A percentile compares a stretch with the other conserved stretches of the same genome.
Evolutionary conservation across 23 tunicate species (phyloP).

Genomic region (Halocynthia aurantium): DNA sequence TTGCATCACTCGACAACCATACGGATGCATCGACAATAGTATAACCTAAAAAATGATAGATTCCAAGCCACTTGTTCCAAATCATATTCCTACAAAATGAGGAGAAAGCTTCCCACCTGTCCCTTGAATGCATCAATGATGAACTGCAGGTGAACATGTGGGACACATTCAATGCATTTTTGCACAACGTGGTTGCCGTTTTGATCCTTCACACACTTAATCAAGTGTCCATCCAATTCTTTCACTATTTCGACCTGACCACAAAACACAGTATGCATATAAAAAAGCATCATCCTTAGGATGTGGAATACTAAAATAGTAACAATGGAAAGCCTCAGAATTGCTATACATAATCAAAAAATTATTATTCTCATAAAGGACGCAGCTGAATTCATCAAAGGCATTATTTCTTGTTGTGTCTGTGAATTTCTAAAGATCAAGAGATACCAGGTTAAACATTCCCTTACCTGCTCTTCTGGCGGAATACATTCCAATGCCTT

Average conservation of each 20-base stretch:
- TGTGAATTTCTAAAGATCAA: neutral
- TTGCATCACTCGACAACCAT: conserved; percentile 98
- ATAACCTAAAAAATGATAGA: conserved; percentile 39
- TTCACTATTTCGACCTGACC: conserved; percentile 85
- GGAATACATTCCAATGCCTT: conserved; percentile 96
- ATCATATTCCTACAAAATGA: neutral
- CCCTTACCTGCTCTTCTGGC: conserved; percentile 68
- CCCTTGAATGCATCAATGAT: conserved; percentile 97
- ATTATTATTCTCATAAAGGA: conserved; percentile 17
- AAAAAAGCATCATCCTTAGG: neutral
- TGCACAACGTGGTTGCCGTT: conserved; percentile 99
- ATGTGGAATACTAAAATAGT: neutral
- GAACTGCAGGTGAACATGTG: conserved; percentile 86
- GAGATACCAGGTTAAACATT: neutral
- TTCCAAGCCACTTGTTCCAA: neutral
- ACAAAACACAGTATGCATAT: neutral
- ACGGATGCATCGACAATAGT: conserved; percentile 80
- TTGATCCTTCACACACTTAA: conserved; percentile 98
- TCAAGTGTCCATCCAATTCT: conserved; percentile 88
- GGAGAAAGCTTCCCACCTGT: conserved; percentile 41
- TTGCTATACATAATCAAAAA: neutral
- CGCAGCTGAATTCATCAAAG: conserved; percentile 22
- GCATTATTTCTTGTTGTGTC: neutral
- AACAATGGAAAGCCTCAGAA: conserved; percentile 10
- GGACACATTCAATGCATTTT: conserved; percentile 96